A percentile compares a stretch with the other conserved stretches of the same genome.
Conservation (phyloP, 1,140 invertebrate genomes). For the Sitophilus oryzae region DNA sequence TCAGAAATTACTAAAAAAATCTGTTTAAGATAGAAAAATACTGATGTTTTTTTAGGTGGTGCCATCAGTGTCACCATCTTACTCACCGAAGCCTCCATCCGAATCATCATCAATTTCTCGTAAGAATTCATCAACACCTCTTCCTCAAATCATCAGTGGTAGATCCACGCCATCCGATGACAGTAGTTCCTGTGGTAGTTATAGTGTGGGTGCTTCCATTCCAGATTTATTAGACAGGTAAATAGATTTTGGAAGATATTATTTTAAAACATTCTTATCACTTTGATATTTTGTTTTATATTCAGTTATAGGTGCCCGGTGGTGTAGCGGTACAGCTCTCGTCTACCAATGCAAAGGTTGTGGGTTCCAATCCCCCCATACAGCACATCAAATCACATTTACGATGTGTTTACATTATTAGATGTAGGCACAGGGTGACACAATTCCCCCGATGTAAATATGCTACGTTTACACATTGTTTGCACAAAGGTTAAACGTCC, state of each 20-base stretch:
- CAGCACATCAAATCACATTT: too few species aligned
- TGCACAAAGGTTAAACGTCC: too few species aligned
- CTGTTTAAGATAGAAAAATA: too few species aligned
- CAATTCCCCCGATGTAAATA: too few species aligned
- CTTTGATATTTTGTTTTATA: not conserved
- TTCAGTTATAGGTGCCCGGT: too few species aligned
- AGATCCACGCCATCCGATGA: constrained; percentile 50
- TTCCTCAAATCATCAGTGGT: constrained; percentile 38
- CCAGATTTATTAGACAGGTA: constrained; percentile 46
- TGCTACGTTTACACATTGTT: too few species aligned
- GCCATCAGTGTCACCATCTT: constrained; percentile 43
- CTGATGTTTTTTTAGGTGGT: constrained; percentile 47
- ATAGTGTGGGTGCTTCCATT: constrained; percentile 52
- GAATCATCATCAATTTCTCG: constrained; percentile 5
- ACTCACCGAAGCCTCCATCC: constrained; percentile 6
- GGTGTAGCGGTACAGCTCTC: too few species aligned
- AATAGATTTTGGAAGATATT: constrained; percentile 5
- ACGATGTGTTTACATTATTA: too few species aligned
- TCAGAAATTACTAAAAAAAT: too few species aligned
- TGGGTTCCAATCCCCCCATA: too few species aligned
- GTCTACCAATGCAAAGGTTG: too few species aligned
- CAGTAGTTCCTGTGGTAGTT: constrained; percentile 62
- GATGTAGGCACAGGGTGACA: too few species aligned
- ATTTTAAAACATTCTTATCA: not conserved
- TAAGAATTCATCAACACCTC: constrained; percentile 33